Evolutionary conservation across 2,888 invertebrate species (phyloP).

Genomic region (Agriopis aurantiaria): DNA sequence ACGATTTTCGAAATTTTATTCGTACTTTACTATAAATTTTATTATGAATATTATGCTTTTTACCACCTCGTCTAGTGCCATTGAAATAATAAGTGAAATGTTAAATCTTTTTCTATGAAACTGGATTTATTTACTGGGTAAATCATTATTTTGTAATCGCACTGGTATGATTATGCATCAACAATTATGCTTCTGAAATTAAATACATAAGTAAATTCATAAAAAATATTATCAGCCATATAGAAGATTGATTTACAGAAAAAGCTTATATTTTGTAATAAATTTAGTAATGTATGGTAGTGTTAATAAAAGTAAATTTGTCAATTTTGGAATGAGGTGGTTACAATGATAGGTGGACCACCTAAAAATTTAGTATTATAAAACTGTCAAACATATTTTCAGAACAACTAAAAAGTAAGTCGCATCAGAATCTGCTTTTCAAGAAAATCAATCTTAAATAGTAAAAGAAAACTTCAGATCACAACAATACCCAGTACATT

Average conservation of each 20-base stretch:
- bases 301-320: constrained; percentile 40
- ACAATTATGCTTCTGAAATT: constrained; percentile 23
- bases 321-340: constrained; percentile 36
- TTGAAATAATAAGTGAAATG: constrained; percentile 1
- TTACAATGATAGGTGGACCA: constrained; percentile 1
- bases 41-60: constrained; percentile 8
- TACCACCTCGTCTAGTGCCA: background rate
- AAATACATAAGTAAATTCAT: constrained; percentile 2
- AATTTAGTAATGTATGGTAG: constrained; percentile 12
- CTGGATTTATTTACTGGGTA: background rate
- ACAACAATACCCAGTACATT: constrained; percentile 74
- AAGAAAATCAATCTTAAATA: constrained; percentile 52
- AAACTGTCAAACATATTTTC: constrained; percentile 34
- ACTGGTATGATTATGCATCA: constrained; percentile 44
- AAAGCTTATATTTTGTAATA: constrained; percentile 5
- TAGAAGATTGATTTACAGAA: constrained; percentile 40
- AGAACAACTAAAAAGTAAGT: constrained; percentile 40
- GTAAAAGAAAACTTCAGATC: constrained; percentile 59
- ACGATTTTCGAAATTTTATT: constrained; percentile 35
- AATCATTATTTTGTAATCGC: constrained; percentile 20
- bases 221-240: constrained; percentile 9
- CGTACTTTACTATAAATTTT: constrained; percentile 9
- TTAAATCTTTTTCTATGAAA: background rate
- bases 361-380: background rate
- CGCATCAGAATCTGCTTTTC: constrained; percentile 43